Percentiles rank a stretch among this genome's conserved stretches.
These are phyloP conservation scores for Papilio glaucus DNA, from an alignment of 1,140 invertebrate species.

Conservation along the genomic window DNA sequence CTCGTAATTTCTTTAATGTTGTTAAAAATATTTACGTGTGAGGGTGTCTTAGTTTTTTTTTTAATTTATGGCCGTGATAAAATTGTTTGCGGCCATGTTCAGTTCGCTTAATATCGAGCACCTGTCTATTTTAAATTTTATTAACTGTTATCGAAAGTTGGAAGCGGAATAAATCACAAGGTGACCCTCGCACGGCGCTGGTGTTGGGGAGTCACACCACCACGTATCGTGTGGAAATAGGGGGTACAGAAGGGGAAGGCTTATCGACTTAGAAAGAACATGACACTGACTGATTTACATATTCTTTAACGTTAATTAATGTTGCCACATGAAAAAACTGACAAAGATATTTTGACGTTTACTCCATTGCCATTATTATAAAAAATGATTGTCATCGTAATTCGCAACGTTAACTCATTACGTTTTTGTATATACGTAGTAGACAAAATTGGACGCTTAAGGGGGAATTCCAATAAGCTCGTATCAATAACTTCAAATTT, in stretches of 20 bases:
- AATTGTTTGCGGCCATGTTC: conserved; percentile 72
- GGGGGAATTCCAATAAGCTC: no score
- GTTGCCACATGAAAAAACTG: not conserved
- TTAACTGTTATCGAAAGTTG: conserved; percentile 54
- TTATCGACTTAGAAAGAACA: not conserved
- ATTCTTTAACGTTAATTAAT: conserved; percentile 3
- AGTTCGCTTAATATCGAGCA: conserved; percentile 58
- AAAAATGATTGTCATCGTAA: no score
- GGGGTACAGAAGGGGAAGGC: not conserved
- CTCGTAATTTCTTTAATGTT: conserved; percentile 51
- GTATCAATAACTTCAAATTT: no score
- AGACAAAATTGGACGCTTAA: no score
- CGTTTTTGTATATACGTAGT: no score
- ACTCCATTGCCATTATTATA: no score
- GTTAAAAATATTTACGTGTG: conserved; percentile 71
- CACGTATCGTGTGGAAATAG: not conserved
- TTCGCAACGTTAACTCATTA: no score
- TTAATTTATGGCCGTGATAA: conserved; percentile 74
- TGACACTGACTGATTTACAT: conserved; percentile 18
- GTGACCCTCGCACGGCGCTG: conserved; percentile 25
- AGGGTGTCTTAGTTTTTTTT: conserved; percentile 63
- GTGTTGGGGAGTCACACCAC: not conserved
- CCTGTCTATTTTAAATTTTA: conserved; percentile 63
- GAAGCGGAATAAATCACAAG: conserved; percentile 50
- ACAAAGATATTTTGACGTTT: not conserved